Conservation (phyloP, 1,140 invertebrate genomes). For the Galleria mellonella region DNA sequence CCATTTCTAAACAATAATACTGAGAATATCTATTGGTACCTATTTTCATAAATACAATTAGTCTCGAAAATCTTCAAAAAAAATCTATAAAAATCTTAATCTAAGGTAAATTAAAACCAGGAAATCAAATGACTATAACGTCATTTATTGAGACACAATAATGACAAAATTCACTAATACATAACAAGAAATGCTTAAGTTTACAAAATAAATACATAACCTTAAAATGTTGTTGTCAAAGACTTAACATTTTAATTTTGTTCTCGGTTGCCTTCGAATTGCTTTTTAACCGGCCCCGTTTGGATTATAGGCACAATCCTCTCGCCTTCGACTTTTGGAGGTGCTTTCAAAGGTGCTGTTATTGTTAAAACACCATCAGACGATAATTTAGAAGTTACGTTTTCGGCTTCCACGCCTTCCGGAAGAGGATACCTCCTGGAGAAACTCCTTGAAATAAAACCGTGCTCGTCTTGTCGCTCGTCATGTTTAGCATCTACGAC, state of each 20-base stretch:
- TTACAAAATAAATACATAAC: constrained; percentile 7
- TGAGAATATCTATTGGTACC: no score
- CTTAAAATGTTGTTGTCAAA: background rate
- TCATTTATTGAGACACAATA: constrained; percentile 10
- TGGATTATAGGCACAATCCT: constrained; percentile 78
- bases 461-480: constrained; percentile 83
- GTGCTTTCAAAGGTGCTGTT: constrained; percentile 76
- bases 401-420: constrained; percentile 78
- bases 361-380: constrained; percentile 84
- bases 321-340: constrained; percentile 68
- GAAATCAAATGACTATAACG: constrained; percentile 11
- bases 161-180: background rate
- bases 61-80: no score
- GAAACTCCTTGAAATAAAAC: constrained; percentile 83
- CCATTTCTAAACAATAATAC: no score
- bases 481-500: constrained; percentile 84
- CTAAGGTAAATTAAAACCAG: no score
- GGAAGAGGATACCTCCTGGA: constrained; percentile 81
- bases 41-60: no score
- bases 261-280: constrained; percentile 16
- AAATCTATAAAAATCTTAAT: no score
- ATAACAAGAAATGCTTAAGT: constrained; percentile 6
- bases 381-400: constrained; percentile 80
- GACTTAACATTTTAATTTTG: constrained; percentile 7
- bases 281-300: constrained; percentile 72